Percentiles rank a stretch among this genome's conserved stretches.
Conservation (phyloP, 1,140 invertebrate species). For the Luehdorfia chinensis region DNA sequence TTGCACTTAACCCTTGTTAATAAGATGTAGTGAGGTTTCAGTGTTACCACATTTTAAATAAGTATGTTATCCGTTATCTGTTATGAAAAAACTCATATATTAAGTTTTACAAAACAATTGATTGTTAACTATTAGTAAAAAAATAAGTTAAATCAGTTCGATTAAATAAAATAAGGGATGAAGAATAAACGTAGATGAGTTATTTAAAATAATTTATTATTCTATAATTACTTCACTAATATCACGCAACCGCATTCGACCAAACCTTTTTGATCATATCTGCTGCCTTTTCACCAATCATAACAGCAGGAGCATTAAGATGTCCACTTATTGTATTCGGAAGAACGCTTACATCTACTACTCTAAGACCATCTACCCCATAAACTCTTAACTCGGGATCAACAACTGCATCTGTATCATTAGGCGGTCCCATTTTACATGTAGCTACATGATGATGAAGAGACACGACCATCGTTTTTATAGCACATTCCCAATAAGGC, state of each 20-base stretch:
- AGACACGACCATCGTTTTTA: slow-evolving; percentile 79
- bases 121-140: no score
- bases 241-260: slow-evolving; percentile 52
- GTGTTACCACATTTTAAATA: no score
- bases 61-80: no score
- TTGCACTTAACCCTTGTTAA: no score
- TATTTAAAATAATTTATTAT: slow-evolving; percentile 17
- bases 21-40: no score
- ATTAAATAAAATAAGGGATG: not conserved
- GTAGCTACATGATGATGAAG: slow-evolving; percentile 85
- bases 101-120: no score
- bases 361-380: slow-evolving; percentile 83
- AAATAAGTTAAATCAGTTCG: no score
- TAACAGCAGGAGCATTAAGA: slow-evolving; percentile 84
- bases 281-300: slow-evolving; percentile 93
- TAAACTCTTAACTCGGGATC: slow-evolving; percentile 84
- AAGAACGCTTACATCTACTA: slow-evolving; percentile 88
- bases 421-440: slow-evolving; percentile 85
- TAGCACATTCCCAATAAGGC: slow-evolving; percentile 87
- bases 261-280: slow-evolving; percentile 87
- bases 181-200: not conserved
- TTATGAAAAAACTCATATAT: no score
- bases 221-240: slow-evolving; percentile 14
- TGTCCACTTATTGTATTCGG: slow-evolving; percentile 83
- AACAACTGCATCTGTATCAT: slow-evolving; percentile 85